Evolutionary conservation across 2,888 invertebrate genomes (phyloP), one percentile per base, ranked within the genome.

Genomic region (Marronus borbonicus): DNA sequence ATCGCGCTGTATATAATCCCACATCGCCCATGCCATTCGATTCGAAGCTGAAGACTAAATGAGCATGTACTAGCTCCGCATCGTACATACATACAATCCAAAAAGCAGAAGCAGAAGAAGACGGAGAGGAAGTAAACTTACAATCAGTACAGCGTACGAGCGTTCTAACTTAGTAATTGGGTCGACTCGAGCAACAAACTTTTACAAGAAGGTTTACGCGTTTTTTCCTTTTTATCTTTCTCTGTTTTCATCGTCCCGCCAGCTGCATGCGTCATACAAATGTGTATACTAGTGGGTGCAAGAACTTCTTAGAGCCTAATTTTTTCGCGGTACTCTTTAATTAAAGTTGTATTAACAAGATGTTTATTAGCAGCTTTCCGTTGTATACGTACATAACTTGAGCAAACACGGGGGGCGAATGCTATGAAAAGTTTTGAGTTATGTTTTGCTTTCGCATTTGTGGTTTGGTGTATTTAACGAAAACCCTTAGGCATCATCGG

Each of bases 141-240:
- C 72, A 72, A 72, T 72, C 55, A 72, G 58, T 72, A 72, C 58
- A 58, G 58, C 58, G 58, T 72, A 72, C 39, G 39, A 55, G 55
- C 39, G 39, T 20, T 58, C 72, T 72, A 72, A 72, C 72, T 72
- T 72, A 36, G 58, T 72, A 72, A 72, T 72, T 72, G 72, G 72
- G 58, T 72, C 72, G 58, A 72, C 39, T 72, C 20, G 36, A 58
- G 39, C 20, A 58, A 58, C 24, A 58, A 72, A 72, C 72, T 72
- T 72, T 36, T 39, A 39, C 20, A 72, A 72, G 72, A 58, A 72
- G 68, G 58, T 72, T 72, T 72, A 58, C 58, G 58, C 72, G 70
- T 70, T 70, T 70, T 72, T 72, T 39, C 17, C 20, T 17, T 31
- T 12, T n/a, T 28, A 62, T 28, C 62, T 28, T 62, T 28, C 62